These are phyloP conservation scores for Tetragnatha montana DNA, from an alignment of 2,888 invertebrate species.

Conservation along the genomic window DNA sequence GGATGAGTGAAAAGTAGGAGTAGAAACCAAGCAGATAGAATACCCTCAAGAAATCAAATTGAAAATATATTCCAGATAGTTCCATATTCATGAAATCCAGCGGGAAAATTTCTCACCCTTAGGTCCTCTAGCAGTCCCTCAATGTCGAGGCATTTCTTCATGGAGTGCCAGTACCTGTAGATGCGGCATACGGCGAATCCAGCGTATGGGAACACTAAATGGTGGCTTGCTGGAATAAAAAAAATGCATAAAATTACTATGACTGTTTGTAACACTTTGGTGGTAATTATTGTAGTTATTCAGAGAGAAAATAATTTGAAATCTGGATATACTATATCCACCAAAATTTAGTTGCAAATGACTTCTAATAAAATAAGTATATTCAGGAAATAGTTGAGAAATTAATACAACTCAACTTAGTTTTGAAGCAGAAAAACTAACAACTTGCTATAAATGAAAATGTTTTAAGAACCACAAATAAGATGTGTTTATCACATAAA, in stretches of 20 bases:
- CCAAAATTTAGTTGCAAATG: not conserved
- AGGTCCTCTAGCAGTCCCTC: slow-evolving; percentile 87
- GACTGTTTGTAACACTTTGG: too few relatives aligned
- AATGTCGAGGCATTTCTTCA: slow-evolving; percentile 84
- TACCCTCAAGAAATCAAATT: too few relatives aligned
- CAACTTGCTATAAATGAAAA: too few relatives aligned
- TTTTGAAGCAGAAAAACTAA: too few relatives aligned
- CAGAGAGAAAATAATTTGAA: not conserved
- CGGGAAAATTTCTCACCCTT: slow-evolving; percentile 75
- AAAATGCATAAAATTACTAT: not conserved
- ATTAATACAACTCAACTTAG: not conserved
- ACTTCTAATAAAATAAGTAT: slow-evolving; percentile 60
- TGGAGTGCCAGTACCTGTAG: slow-evolving; percentile 94
- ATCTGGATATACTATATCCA: not conserved
- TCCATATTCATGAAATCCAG: too few relatives aligned
- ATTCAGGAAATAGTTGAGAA: not conserved
- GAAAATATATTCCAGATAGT: too few relatives aligned
- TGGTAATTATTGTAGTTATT: too few relatives aligned
- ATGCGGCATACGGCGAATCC: slow-evolving; percentile 87
- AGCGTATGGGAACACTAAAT: slow-evolving; percentile 87
- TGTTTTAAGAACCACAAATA: too few relatives aligned
- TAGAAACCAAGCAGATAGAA: too few relatives aligned
- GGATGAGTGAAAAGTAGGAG: too few relatives aligned
- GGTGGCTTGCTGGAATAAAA: slow-evolving; percentile 87
- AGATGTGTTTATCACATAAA: too few relatives aligned